Conservation (phyloP, 92 coral and sea anemone genomes). For the Porites divaricata region DNA sequence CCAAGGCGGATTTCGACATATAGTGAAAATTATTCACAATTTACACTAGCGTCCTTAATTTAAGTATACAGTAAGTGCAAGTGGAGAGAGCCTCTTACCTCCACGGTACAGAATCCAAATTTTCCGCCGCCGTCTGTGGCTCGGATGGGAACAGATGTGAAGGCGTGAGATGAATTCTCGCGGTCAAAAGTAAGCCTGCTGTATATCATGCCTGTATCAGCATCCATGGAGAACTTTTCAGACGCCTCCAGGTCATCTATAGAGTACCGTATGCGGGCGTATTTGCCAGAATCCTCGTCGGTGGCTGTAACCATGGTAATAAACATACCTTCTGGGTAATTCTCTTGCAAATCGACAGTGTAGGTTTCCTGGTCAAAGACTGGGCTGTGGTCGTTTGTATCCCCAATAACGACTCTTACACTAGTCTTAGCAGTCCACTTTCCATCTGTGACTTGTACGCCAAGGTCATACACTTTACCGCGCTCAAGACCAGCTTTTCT, state of each 20-base stretch:
- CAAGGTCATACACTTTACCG: constrained; percentile 84
- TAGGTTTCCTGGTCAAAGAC: constrained; percentile 79
- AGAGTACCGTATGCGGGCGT: constrained; percentile 80
- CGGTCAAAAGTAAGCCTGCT: constrained; percentile 91
- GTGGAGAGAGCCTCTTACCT: constrained; percentile 58
- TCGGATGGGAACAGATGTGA: constrained; percentile 84
- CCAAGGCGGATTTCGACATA: not conserved
- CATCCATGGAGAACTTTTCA: constrained; percentile 87
- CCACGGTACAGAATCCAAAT: constrained; percentile 90
- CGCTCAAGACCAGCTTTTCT: constrained; percentile 79
- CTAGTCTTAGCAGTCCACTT: constrained; percentile 67
- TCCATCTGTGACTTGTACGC: constrained; percentile 84
- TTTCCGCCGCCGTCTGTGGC: constrained; percentile 97
- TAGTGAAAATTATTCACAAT: not conserved
- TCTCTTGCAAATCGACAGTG: constrained; percentile 83
- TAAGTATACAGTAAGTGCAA: not conserved
- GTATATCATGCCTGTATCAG: constrained; percentile 91
- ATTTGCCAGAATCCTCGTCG: constrained; percentile 90
- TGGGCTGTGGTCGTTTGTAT: constrained; percentile 93
- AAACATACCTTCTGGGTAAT: constrained; percentile 89
- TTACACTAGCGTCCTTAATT: not conserved
- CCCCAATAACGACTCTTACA: constrained; percentile 92
- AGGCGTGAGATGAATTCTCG: constrained; percentile 80
- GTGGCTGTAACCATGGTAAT: constrained; percentile 98
- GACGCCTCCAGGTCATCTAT: constrained; percentile 87